Conservation (phyloP, 2,888 invertebrate genomes). For the Nemotelus nigrinus region DNA sequence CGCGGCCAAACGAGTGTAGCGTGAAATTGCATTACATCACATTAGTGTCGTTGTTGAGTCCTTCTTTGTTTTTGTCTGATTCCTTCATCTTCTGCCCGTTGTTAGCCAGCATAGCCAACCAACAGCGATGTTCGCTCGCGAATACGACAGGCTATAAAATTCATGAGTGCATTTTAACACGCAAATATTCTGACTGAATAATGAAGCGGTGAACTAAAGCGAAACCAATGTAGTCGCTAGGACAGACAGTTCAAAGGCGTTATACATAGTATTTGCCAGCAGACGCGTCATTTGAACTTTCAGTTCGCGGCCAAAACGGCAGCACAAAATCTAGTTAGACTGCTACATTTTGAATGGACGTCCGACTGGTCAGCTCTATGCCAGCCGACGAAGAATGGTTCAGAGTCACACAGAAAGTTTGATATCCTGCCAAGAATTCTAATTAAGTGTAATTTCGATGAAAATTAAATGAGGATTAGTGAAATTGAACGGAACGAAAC, state of each 20-base stretch:
- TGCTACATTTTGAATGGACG: background rate
- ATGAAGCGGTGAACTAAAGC: background rate
- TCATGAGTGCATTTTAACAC: slow-evolving; percentile 28
- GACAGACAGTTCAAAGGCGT: background rate
- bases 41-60: too few relatives aligned
- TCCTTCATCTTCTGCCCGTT: too few relatives aligned
- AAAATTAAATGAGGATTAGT: slow-evolving; percentile 17
- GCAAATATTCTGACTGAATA: slow-evolving; percentile 34
- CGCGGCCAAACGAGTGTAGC: too few relatives aligned
- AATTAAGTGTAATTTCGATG: slow-evolving; percentile 19
- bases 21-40: too few relatives aligned
- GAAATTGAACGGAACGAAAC: slow-evolving; percentile 16
- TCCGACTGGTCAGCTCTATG: background rate
- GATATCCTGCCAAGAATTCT: slow-evolving; percentile 30
- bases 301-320: slow-evolving; percentile 11
- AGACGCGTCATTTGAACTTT: background rate
- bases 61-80: too few relatives aligned
- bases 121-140: background rate
- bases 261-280: background rate
- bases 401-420: slow-evolving; percentile 11
- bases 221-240: background rate
- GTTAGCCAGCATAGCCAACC: background rate
- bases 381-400: background rate
- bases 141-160: background rate
- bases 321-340: background rate